These are phyloP conservation scores for Acanthopleura granulata DNA, from an alignment of 2,888 invertebrate species.

Conservation along the genomic window DNA sequence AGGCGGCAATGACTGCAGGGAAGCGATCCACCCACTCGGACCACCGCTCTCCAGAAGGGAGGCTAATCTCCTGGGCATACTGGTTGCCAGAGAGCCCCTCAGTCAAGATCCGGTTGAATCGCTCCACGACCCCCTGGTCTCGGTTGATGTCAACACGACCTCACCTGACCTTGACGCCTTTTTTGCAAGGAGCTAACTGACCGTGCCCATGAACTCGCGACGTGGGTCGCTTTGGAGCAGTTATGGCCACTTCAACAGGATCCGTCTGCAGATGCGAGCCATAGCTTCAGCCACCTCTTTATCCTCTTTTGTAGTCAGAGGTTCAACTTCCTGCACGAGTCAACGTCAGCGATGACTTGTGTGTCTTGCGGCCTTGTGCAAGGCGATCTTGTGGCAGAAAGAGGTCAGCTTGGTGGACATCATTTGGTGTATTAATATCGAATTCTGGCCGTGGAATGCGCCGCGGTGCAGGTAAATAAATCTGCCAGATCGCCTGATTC, in stretches of 20 bases:
- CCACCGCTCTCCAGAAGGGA: no score
- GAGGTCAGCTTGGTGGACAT: slow-evolving; percentile 28
- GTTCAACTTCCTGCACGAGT: slow-evolving; percentile 35
- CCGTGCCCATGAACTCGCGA: slow-evolving; percentile 32
- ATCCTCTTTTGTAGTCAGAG: slow-evolving; percentile 32
- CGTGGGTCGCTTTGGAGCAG: slow-evolving; percentile 34
- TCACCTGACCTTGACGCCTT: slow-evolving; percentile 29
- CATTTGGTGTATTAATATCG: slow-evolving; percentile 20
- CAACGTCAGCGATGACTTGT: slow-evolving; percentile 38
- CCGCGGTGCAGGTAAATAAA: slow-evolving; percentile 32
- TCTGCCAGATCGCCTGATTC: slow-evolving; percentile 23
- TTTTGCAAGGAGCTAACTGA: slow-evolving; percentile 29
- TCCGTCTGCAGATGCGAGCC: no score
- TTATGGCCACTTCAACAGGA: slow-evolving; percentile 31
- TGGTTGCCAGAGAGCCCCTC: slow-evolving; percentile 33
- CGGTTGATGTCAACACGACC: slow-evolving; percentile 30
- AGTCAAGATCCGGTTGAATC: slow-evolving; percentile 21
- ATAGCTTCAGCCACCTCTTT: slow-evolving; percentile 33
- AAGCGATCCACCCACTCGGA: slow-evolving; percentile 34
- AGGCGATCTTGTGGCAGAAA: slow-evolving; percentile 33
- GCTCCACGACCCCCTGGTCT: slow-evolving; percentile 31
- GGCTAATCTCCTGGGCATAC: slow-evolving; percentile 31
- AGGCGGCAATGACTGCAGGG: slow-evolving; percentile 23
- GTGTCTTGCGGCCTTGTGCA: slow-evolving; percentile 21
- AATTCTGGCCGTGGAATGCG: slow-evolving; percentile 31